These are phyloP conservation scores for Oryzias celebensis DNA, from an alignment of 2,113 vertebrate genomes.

Conservation along the genomic window DNA sequence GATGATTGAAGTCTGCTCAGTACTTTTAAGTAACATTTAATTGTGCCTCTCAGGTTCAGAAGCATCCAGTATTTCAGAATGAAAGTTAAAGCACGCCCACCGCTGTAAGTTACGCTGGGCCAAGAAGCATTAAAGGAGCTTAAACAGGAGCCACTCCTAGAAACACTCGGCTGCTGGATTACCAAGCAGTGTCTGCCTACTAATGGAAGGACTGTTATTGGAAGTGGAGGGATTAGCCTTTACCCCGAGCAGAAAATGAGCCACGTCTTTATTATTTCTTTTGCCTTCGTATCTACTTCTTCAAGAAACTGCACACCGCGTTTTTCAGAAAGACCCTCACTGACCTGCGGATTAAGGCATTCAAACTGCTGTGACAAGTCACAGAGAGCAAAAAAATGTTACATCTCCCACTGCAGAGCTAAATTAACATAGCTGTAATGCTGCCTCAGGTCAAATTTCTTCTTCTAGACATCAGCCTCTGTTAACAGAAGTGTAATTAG, in stretches of 20 bases:
- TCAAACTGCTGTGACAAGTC: slow-evolving; percentile 51
- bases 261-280: slow-evolving; percentile 21
- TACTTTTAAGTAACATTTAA: slow-evolving; percentile 13
- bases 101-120: slow-evolving; percentile 22
- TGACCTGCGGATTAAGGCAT: slow-evolving; percentile 34
- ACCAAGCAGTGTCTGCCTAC: slow-evolving; percentile 21
- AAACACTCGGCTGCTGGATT: slow-evolving; percentile 39
- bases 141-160: slow-evolving; percentile 3
- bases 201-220: slow-evolving; percentile 26
- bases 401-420: slow-evolving; percentile 48
- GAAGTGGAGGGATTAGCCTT: slow-evolving; percentile 53
- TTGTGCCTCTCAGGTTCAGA: slow-evolving; percentile 17
- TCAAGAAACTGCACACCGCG: background rate
- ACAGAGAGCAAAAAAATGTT: slow-evolving; percentile 35
- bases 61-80: slow-evolving; percentile 23
- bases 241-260: slow-evolving; percentile 37
- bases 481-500: slow-evolving; percentile 55
- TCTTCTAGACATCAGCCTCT: slow-evolving; percentile 55
- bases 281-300: slow-evolving; percentile 5
- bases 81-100: slow-evolving; percentile 12
- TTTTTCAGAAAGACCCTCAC: slow-evolving; percentile 28
- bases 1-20: slow-evolving; percentile 12
- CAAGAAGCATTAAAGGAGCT: slow-evolving; percentile 14
- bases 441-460: slow-evolving; percentile 56
- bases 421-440: slow-evolving; percentile 65